These are phyloP conservation scores for Aspidapion aeneum DNA, from an alignment of 2,888 invertebrate genomes.

Conservation along the genomic window DNA sequence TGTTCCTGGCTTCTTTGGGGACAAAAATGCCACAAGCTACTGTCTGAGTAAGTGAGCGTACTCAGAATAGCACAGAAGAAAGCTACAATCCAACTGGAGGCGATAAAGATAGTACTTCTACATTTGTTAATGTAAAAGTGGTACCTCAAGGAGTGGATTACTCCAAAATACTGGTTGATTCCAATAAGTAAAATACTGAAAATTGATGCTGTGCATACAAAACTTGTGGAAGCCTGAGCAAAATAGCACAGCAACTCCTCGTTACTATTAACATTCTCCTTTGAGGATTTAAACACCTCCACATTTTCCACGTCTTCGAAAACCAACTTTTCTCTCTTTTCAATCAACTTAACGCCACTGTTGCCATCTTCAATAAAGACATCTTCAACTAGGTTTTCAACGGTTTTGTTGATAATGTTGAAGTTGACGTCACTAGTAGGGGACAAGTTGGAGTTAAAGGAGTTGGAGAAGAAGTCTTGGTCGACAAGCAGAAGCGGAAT, in stretches of 20 bases:
- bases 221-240: constrained; percentile 61
- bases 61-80: constrained; percentile 47
- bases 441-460: constrained; percentile 44
- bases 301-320: constrained; percentile 6
- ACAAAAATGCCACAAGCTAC: constrained; percentile 49
- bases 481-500: constrained; percentile 54
- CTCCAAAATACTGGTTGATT: constrained; percentile 63
- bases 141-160: constrained; percentile 62
- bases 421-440: constrained; percentile 37
- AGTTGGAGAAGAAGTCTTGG: constrained; percentile 36
- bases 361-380: constrained; percentile 28
- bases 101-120: constrained; percentile 49
- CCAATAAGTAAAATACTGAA: constrained; percentile 61
- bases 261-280: constrained; percentile 6
- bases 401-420: constrained; percentile 33
- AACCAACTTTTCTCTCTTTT: constrained; percentile 24
- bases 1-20: constrained; percentile 24
- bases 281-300: background rate
- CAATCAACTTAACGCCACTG: constrained; percentile 25
- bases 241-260: constrained; percentile 40
- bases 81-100: constrained; percentile 51
- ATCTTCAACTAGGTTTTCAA: constrained; percentile 23
- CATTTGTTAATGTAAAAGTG: constrained; percentile 55
- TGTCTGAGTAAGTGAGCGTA: constrained; percentile 48
- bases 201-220: constrained; percentile 57